Base-by-base conservation (phyloP, 2,797 vertebrate species). In the Megalops cyprinoides region DNA sequence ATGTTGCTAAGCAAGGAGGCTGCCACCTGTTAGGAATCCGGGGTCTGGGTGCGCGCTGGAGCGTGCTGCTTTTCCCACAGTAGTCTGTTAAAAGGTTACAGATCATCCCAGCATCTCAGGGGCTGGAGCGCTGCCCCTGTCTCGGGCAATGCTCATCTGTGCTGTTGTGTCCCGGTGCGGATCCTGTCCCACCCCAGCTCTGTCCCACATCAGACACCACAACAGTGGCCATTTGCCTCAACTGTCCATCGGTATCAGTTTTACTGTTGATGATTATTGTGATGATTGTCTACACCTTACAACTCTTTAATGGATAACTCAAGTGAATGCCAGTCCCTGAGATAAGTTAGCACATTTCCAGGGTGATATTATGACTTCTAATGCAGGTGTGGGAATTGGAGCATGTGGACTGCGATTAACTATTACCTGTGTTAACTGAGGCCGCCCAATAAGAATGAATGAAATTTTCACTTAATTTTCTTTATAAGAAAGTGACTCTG, bases 1-100 rank as follows among this genome's bases (percentile, higher is more conserved):
- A 92, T 84, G 96, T 96, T 96, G 96, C 96, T 96, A 96, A 93
- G 96, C 90, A 91, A 93, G 88, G 79, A 76, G 83, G 88, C 93
- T 94, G 92, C 94, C 92, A 94, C 94, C 92, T 94, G 93, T 93
- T 90, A 95, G 92, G 95, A 96, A 96, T 96, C 86, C 62, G 7
- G 74, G 85, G 87, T 90, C 92, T 89, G 82, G 87, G 88, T 91
- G 91, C 88, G 90, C 89, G 92, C 90, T 92, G 89, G 91, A 93
- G 92, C 85, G 90, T 87, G 84, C 92, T 90, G 89, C 90, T 82
- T 96, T 96, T 96, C 96, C 96, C 96, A 96, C 95, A 96, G 91
- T 95, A 92, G 83, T 93, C 92, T 94, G 93, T 94, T 94, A 94
- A 93, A 94, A 95, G 94, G 95, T 95, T 94, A 94, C 94, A 95